Conservation (phyloP, 2,113 vertebrate genomes). For the Aegotheles bennettii region DNA sequence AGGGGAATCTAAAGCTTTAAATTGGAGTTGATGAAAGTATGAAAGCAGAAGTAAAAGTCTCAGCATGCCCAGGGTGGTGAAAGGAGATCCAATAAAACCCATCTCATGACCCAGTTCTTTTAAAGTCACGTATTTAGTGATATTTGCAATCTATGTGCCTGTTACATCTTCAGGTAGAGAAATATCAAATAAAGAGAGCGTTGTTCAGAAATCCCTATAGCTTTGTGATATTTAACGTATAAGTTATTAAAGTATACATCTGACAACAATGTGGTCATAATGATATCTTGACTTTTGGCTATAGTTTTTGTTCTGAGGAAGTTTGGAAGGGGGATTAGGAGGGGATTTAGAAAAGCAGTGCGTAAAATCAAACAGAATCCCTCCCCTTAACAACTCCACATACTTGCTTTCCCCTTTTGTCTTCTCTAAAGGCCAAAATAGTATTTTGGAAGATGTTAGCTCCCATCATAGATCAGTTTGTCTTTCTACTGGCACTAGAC, state of each 20-base stretch:
- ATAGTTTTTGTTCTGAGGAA: not conserved
- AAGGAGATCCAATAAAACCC: not conserved
- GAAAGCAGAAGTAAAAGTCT: not conserved
- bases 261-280: not conserved
- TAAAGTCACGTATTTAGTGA: not conserved
- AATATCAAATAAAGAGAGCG: not conserved
- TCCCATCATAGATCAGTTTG: slow-evolving; percentile 37
- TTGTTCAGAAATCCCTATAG: not conserved
- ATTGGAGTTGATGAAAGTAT: not conserved
- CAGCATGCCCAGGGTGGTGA: not conserved
- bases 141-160: not conserved
- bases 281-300: not conserved
- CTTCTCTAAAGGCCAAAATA: slow-evolving; percentile 33
- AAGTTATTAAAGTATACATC: not conserved
- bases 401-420: slow-evolving; percentile 36
- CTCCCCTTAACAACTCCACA: not conserved
- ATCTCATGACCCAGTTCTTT: not conserved
- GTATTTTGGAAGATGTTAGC: slow-evolving; percentile 30
- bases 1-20: not conserved
- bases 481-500: slow-evolving; percentile 52
- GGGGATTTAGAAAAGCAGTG: not conserved
- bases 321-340: not conserved
- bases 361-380: slow-evolving; percentile 14
- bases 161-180: not conserved
- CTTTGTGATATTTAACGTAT: not conserved